Evolutionary conservation across 2,888 invertebrate genomes (phyloP).

Genomic region (Macrostomum cliftonense): DNA sequence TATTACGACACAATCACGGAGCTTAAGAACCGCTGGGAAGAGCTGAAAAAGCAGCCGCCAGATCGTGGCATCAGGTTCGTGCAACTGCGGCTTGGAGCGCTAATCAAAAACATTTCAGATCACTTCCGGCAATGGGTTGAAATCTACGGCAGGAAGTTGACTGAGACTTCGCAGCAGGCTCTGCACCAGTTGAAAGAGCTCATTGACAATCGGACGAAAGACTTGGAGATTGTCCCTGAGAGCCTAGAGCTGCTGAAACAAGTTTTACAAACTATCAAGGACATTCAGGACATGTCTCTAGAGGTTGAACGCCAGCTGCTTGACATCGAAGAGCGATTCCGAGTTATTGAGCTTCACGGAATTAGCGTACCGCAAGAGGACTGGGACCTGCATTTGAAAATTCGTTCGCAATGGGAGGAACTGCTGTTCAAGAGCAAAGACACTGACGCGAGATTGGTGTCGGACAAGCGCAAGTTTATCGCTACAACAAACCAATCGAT

Average conservation of each 20-base stretch:
- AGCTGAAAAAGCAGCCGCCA: slow-evolving; percentile 41
- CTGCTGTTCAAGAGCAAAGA: slow-evolving; percentile 36
- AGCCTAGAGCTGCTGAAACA: slow-evolving; percentile 61
- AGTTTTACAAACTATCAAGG: slow-evolving; percentile 61
- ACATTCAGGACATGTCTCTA: slow-evolving; percentile 54
- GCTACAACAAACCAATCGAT: slow-evolving; percentile 60
- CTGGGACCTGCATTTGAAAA: slow-evolving; percentile 20
- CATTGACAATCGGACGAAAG: slow-evolving; percentile 46
- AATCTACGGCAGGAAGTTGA: slow-evolving; percentile 51
- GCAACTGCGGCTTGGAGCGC: slow-evolving; percentile 48
- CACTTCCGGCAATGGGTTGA: slow-evolving; percentile 64
- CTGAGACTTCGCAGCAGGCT: slow-evolving; percentile 48
- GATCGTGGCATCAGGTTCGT: slow-evolving; percentile 14
- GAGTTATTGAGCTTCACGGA: slow-evolving; percentile 18
- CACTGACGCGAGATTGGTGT: slow-evolving; percentile 38
- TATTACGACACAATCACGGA: slow-evolving; percentile 69
- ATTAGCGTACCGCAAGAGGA: slow-evolving; percentile 23
- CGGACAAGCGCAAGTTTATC: slow-evolving; percentile 68
- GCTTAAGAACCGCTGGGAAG: slow-evolving; percentile 55
- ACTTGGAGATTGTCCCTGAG: slow-evolving; percentile 56
- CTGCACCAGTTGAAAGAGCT: slow-evolving; percentile 52
- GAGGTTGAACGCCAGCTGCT: slow-evolving; percentile 57
- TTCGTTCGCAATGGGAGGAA: slow-evolving; percentile 32
- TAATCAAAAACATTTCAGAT: slow-evolving; percentile 50
- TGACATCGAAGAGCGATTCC: slow-evolving; percentile 56